Evolutionary conservation across 2,888 invertebrate species (phyloP).

Genomic region (Caenorhabditis virilis): DNA sequence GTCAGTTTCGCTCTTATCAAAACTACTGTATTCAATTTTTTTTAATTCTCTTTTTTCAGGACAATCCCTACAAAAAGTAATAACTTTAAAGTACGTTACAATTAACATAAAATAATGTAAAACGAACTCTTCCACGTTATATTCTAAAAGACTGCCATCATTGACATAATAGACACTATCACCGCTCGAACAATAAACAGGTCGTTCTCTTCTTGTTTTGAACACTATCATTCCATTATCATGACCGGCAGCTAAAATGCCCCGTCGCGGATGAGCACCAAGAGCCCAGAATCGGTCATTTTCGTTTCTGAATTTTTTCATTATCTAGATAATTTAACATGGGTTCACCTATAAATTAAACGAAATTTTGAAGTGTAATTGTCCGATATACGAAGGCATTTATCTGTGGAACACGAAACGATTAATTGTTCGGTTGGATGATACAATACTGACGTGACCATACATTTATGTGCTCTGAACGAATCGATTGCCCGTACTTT

Average conservation of each 20-base stretch:
- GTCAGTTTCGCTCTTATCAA: too few relatives aligned
- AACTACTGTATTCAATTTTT: too few relatives aligned
- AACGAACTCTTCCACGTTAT: too few relatives aligned
- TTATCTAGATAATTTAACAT: not conserved
- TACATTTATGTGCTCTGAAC: slow-evolving; percentile 99
- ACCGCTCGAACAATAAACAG: slow-evolving; percentile 90
- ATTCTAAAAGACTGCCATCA: slow-evolving; percentile 84
- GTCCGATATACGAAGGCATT: slow-evolving; percentile 97
- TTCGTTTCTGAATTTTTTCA: slow-evolving; percentile 75
- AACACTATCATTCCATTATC: slow-evolving; percentile 95
- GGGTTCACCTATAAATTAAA: slow-evolving; percentile 79
- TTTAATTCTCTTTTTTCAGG: too few relatives aligned
- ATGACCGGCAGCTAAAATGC: slow-evolving; percentile 98
- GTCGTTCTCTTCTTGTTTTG: slow-evolving; percentile 81
- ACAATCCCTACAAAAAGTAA: too few relatives aligned
- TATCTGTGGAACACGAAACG: slow-evolving; percentile 95
- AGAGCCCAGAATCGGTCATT: slow-evolving; percentile 97
- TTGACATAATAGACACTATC: slow-evolving; percentile 94
- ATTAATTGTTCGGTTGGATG: slow-evolving; percentile 93
- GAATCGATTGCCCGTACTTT: slow-evolving; percentile 94
- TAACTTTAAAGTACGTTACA: too few relatives aligned
- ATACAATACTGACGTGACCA: slow-evolving; percentile 95
- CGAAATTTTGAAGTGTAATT: slow-evolving; percentile 90
- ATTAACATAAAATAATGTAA: too few relatives aligned
- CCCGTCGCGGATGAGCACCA: slow-evolving; percentile 88